Evolutionary conservation across 2,888 invertebrate genomes (phyloP), one percentile per base, ranked within the genome.

Genomic region (Minunthozetes semirufus): DNA sequence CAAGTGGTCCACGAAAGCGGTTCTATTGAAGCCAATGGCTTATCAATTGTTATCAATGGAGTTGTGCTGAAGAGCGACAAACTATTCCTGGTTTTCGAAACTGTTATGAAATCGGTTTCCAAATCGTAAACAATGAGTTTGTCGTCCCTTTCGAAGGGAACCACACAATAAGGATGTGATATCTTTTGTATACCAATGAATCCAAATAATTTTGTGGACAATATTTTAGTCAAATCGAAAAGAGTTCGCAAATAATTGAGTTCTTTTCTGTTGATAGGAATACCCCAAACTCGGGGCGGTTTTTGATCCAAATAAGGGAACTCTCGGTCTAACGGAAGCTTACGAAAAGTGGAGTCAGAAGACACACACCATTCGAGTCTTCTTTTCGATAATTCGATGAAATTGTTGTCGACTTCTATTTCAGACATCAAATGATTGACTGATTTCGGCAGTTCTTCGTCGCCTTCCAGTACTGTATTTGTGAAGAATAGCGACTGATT

Each of bases 1-100:
- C 38, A 38, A 17, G 75, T 73, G 25, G 73, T 48, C 76, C 76
- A 76, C 29, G 73, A 68, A 33, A 72, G 48, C n/a, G 76, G 76
- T 27, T 66, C 33, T 25, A 75, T 75, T 11, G 61, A 56, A n/a
- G 59, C 25, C n/a, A 76, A 73, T 2, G 59, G 42, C 19, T 73
- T 66, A 15, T 75, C 53, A n/a, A 71, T 56, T 17, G 71, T 71
- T 9, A 29, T 27, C 56, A 59, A 74, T 42, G 74, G 61, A 13
- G 74, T 70, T 29, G 46, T 56, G 29, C 48, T 29, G 22, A 61
- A 74, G 9, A 73, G 27, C 1, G 75, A 42, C 27, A 70, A 61
- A 46, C 13, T 25, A 25, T n/a, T 59, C 4, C 15, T 15, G 1
- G 13, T 29, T 46, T 59, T 42, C 0, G 25, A 17, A 9, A 72